A percentile compares a stretch with the other conserved stretches of the same genome.
These are phyloP conservation scores for Drosophila prolongata DNA, from an alignment of 2,888 invertebrate genomes.

Conservation along the genomic window DNA sequence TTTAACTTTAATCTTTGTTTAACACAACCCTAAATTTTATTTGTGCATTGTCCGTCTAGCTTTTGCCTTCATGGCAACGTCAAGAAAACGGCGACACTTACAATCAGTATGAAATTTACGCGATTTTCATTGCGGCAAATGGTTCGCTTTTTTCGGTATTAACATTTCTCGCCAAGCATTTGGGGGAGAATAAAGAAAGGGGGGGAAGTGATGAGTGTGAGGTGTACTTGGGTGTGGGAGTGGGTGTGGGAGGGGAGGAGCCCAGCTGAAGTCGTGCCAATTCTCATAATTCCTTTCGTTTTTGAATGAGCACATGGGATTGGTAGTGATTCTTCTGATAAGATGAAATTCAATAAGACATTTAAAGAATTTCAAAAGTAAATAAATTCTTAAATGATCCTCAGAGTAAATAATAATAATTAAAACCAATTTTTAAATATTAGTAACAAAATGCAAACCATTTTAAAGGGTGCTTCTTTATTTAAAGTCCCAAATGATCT, in stretches of 20 bases:
- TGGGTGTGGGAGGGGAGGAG: constrained; percentile 5
- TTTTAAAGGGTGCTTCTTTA: too few relatives aligned
- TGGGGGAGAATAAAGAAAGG: neutral
- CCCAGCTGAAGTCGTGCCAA: constrained; percentile 64
- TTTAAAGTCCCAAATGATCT: too few relatives aligned
- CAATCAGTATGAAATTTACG: constrained; percentile 81
- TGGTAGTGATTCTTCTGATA: neutral
- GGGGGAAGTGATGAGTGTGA: constrained; percentile 10
- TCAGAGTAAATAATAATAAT: too few relatives aligned
- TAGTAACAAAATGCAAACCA: too few relatives aligned
- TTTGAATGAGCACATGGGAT: constrained; percentile 4
- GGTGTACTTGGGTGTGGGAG: neutral
- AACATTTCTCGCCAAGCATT: constrained; percentile 70
- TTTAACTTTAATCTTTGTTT: too few relatives aligned
- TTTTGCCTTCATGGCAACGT: constrained; percentile 50
- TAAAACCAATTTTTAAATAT: too few relatives aligned
- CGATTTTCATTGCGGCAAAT: constrained; percentile 80
- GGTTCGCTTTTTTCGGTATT: constrained; percentile 79
- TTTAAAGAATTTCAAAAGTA: too few relatives aligned
- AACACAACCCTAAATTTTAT: too few relatives aligned
- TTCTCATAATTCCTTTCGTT: constrained; percentile 55
- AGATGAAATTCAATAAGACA: neutral
- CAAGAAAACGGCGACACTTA: constrained; percentile 76
- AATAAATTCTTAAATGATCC: too few relatives aligned
- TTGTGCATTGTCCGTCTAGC: constrained; percentile 16